These are phyloP conservation scores for Drosophila koepferae DNA, from an alignment of 2,888 invertebrate species.

Conservation along the genomic window DNA sequence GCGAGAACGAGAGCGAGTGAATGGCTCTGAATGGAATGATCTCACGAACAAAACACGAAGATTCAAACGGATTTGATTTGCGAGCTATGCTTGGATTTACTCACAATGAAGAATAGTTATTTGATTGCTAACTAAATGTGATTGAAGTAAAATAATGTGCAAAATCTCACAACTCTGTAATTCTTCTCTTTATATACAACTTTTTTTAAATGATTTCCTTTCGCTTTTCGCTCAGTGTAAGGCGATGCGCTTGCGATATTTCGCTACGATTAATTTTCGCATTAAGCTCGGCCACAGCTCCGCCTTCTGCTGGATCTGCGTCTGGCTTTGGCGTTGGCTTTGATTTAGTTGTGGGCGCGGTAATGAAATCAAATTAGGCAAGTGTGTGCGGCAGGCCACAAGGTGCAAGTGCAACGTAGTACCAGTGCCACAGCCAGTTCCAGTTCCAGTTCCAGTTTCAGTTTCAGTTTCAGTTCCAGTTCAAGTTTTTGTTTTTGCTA, in stretches of 20 bases:
- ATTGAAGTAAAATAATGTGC: no score
- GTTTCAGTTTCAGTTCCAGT: conserved; percentile 20
- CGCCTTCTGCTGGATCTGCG: conserved; percentile 52
- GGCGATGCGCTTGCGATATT: conserved; percentile 62
- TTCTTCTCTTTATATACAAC: no score
- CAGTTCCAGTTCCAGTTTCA: conserved; percentile 25
- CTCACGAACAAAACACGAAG: no score
- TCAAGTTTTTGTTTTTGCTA: conserved; percentile 27
- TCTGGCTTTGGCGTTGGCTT: background rate
- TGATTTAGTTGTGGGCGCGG: conserved; percentile 82
- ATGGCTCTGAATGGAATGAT: no score
- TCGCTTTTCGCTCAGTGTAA: conserved; percentile 32
- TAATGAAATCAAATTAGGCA: conserved; percentile 85
- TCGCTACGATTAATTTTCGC: conserved; percentile 84
- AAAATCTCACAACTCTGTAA: no score
- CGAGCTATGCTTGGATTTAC: no score
- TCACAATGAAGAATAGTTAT: no score
- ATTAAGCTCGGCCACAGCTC: conserved; percentile 81
- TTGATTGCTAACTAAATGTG: no score
- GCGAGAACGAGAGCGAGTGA: no score
- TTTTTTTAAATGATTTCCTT: no score
- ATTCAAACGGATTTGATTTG: no score
- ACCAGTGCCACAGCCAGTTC: conserved; percentile 10
- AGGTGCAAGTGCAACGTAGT: conserved; percentile 1
- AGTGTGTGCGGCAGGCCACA: conserved; percentile 73